Conservation (phyloP, 2,797 vertebrate genomes). For the Percopsis omiscomaycus region DNA sequence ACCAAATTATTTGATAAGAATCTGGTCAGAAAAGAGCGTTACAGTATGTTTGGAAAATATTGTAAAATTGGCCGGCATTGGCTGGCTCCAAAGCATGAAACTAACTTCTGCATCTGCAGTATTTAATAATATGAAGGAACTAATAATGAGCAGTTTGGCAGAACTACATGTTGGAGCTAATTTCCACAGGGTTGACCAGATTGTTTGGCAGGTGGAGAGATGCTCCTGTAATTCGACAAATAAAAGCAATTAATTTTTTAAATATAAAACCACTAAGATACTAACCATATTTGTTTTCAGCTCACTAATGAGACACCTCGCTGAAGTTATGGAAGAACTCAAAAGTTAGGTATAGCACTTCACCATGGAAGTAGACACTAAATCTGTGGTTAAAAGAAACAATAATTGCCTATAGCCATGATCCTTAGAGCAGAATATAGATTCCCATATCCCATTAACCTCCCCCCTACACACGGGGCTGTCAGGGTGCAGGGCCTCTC, state of each 20-base stretch:
- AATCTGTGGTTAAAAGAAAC: background rate
- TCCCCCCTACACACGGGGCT: slow-evolving; percentile 2
- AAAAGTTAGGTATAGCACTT: too few species aligned
- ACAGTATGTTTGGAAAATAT: too few species aligned
- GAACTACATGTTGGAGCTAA: slow-evolving; percentile 41
- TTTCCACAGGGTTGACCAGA: slow-evolving; percentile 40
- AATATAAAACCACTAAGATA: slow-evolving; percentile 40
- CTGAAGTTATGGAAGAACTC: too few species aligned
- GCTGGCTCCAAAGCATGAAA: slow-evolving; percentile 46
- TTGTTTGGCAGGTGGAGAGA: slow-evolving; percentile 35
- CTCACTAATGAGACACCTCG: slow-evolving; percentile 35
- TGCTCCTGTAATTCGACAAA: slow-evolving; percentile 34
- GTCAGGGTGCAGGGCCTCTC: slow-evolving; percentile 2
- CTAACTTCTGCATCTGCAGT: slow-evolving; percentile 49
- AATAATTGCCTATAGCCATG: slow-evolving; percentile 27
- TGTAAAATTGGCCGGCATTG: too few species aligned
- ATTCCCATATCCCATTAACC: background rate
- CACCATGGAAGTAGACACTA: too few species aligned
- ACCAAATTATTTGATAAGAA: too few species aligned
- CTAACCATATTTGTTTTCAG: slow-evolving; percentile 27
- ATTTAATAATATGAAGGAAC: slow-evolving; percentile 51
- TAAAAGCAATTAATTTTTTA: slow-evolving; percentile 34
- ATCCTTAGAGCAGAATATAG: slow-evolving; percentile 5
- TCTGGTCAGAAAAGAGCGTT: too few species aligned
- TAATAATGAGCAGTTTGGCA: slow-evolving; percentile 41